Conservation (phyloP, 2,888 invertebrate genomes). For the Rhogogaster chlorosoma region DNA sequence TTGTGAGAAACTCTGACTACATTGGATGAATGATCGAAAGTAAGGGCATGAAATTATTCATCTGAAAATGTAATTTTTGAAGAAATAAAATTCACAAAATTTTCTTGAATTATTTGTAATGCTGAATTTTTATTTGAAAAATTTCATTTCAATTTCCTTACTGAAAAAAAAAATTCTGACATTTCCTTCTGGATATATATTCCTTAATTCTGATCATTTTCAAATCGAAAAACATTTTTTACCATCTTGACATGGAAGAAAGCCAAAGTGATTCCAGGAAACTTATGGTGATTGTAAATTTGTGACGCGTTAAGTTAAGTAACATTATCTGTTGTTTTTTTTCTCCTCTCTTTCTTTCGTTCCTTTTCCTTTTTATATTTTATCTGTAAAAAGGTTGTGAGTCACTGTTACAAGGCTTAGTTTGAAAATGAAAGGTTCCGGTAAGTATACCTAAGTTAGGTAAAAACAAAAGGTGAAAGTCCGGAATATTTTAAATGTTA, state of each 20-base stretch:
- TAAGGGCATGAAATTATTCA: no score
- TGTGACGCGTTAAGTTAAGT: background rate
- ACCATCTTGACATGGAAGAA: background rate
- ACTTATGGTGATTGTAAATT: background rate
- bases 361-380: background rate
- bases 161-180: background rate
- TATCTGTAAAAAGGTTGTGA: background rate
- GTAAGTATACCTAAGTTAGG: background rate
- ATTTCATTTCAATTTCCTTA: background rate
- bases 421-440: slow-evolving; percentile 13
- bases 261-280: background rate
- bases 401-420: slow-evolving; percentile 14
- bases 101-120: no score
- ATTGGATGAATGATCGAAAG: no score
- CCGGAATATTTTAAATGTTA: slow-evolving; percentile 2
- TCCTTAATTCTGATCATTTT: no score
- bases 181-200: no score
- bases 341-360: background rate
- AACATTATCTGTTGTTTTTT: background rate
- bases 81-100: no score
- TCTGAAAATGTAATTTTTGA: no score
- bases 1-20: no score
- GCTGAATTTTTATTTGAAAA: no score
- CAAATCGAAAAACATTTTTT: background rate
- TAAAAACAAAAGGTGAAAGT: slow-evolving; percentile 37